phyloP scores from a whole-genome alignment of 1,140 invertebrate species.

The Drosophila funebris region DNA sequence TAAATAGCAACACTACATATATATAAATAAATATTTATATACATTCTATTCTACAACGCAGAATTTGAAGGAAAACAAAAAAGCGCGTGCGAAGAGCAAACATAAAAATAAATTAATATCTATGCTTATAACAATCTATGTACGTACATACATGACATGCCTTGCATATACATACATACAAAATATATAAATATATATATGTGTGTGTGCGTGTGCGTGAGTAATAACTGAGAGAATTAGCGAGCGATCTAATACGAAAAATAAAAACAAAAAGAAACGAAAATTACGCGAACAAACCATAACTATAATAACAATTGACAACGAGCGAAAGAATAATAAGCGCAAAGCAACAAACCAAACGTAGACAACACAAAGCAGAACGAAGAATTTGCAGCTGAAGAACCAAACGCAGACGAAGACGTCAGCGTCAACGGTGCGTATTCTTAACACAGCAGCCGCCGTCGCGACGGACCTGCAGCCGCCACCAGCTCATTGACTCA shows the following conservation, averaged over 20 bases:
- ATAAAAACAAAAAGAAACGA: conserved; percentile 56
- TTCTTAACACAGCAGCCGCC: conserved; percentile 39
- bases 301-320: conserved; percentile 53
- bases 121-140: conserved; percentile 35
- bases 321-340: conserved; percentile 53
- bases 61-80: conserved; percentile 44
- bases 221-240: conserved; percentile 61
- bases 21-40: not conserved
- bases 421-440: conserved; percentile 69
- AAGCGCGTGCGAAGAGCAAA: conserved; percentile 59
- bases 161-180: conserved; percentile 1
- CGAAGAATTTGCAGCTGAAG: not conserved
- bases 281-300: conserved; percentile 66
- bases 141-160: conserved; percentile 7
- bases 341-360: conserved; percentile 79
- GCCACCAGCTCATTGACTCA: conserved; percentile 55
- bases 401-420: conserved; percentile 3
- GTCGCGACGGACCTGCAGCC: conserved; percentile 13
- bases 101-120: conserved; percentile 48
- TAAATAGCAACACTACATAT: conserved; percentile 10
- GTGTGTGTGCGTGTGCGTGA: conserved; percentile 44
- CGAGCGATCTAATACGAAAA: conserved; percentile 44
- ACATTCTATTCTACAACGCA: conserved; percentile 3
- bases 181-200: conserved; percentile 12
- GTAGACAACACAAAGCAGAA: conserved; percentile 52